These are phyloP conservation scores for Vidua chalybeata DNA, from an alignment of 2,113 vertebrate genomes.

Conservation along the genomic window DNA sequence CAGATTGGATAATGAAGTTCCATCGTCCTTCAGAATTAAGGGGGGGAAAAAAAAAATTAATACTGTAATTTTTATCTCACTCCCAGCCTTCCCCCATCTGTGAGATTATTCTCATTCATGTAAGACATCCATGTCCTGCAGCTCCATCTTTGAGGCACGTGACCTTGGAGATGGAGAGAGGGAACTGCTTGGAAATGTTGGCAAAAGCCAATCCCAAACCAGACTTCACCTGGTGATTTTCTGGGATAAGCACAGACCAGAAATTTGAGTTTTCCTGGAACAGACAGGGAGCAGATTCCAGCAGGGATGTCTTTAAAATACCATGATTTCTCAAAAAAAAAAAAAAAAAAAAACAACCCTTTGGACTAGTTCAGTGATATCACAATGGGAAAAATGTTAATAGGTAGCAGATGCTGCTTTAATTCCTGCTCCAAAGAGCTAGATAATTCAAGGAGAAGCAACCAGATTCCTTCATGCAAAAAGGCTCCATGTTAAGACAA, in stretches of 20 bases:
- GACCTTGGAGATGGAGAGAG: neutral
- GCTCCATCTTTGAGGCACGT: neutral
- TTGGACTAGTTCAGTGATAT: neutral
- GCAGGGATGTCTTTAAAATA: neutral
- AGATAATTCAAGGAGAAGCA: neutral
- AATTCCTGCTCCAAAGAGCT: neutral
- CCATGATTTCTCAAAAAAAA: neutral
- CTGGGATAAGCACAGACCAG: neutral
- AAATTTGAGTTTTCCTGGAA: neutral
- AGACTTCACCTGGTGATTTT: neutral
- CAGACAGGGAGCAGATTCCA: neutral
- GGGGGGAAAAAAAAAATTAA: neutral
- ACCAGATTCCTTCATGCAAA: neutral
- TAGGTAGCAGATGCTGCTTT: constrained; percentile 13
- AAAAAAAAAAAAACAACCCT: neutral
- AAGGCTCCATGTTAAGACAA: neutral
- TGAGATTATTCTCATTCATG: constrained; percentile 22
- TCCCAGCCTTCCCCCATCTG: constrained; percentile 27
- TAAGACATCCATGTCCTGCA: neutral
- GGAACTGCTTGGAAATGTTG: neutral
- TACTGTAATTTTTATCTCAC: constrained; percentile 20
- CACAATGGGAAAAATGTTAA: constrained; percentile 24
- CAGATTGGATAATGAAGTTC: constrained; percentile 69
- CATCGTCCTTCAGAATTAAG: constrained; percentile 26
- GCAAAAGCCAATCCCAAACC: neutral